Percentiles rank a stretch among this genome's conserved stretches.
Evolutionary conservation across 2,113 vertebrate genomes (phyloP).

Genomic region (Herpetotheres cachinnans): DNA sequence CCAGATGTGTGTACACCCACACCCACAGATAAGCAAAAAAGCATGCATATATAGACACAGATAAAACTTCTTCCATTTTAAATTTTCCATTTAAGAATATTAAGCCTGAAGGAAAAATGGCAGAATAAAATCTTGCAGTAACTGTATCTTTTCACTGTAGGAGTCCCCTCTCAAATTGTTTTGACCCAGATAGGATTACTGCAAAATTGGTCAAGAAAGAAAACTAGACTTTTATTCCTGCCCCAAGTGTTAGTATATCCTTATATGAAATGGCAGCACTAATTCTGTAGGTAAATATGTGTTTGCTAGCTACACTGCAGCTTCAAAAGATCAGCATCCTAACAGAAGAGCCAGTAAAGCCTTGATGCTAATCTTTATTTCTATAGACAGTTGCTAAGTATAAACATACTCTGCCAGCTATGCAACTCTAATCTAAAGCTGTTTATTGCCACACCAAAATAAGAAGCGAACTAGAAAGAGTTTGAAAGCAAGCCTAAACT

Average conservation of each 20-base stretch:
- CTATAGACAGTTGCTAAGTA: not conserved
- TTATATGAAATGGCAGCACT: not conserved
- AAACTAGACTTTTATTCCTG: not conserved
- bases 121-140: not conserved
- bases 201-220: not conserved
- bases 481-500: not conserved
- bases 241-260: not conserved
- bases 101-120: not conserved
- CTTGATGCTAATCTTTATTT: constrained; percentile 24
- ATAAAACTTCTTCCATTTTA: not conserved
- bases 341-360: not conserved
- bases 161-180: not conserved
- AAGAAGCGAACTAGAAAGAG: not conserved
- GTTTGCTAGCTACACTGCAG: not conserved
- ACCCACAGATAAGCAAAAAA: not conserved
- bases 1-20: not conserved
- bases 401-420: not conserved
- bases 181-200: constrained; percentile 21
- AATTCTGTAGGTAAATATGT: not conserved
- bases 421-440: constrained; percentile 2
- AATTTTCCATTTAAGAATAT: not conserved
- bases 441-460: not conserved
- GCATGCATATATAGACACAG: not conserved
- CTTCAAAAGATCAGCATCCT: not conserved
- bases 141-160: not conserved